A percentile compares a stretch with the other conserved stretches of the same genome.
Evolutionary conservation across 2,113 vertebrate species (phyloP).

Genomic region (Marcusenius ussheri): DNA sequence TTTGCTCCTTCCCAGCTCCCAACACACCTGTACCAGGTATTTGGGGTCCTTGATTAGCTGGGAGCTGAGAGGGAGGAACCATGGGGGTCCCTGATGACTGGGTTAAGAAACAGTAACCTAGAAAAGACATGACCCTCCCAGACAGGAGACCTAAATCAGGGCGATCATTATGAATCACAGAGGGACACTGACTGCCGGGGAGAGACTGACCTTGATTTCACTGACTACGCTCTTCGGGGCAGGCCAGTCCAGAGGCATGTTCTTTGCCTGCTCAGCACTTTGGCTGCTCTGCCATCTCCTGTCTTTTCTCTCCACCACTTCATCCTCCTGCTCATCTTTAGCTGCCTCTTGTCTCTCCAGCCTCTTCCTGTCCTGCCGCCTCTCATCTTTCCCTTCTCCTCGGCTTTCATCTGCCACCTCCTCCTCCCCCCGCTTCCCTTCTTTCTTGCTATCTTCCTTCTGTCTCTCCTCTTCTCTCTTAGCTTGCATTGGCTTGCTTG

Average conservation of each 20-base stretch:
- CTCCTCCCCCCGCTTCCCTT: slow-evolving; percentile 49
- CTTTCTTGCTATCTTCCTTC: slow-evolving; percentile 31
- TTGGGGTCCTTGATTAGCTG: not conserved
- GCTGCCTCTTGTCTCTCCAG: slow-evolving; percentile 8
- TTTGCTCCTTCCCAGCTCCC: not conserved
- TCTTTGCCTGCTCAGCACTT: slow-evolving; percentile 57
- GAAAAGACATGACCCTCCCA: not conserved
- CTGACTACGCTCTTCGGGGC: slow-evolving; percentile 47
- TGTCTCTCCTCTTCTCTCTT: slow-evolving; percentile 65
- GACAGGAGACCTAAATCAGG: not conserved
- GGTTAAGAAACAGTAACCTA: not conserved
- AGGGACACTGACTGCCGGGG: not conserved
- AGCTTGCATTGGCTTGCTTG: slow-evolving; percentile 61
- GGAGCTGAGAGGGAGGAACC: not conserved
- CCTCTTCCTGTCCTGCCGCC: slow-evolving; percentile 43
- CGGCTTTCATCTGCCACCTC: slow-evolving; percentile 42
- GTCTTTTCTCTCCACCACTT: not conserved
- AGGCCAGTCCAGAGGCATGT: slow-evolving; percentile 55
- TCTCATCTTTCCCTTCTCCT: slow-evolving; percentile 42
- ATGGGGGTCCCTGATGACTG: not conserved
- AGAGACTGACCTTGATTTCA: slow-evolving; percentile 58
- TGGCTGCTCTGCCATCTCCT: slow-evolving; percentile 6
- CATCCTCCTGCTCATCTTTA: slow-evolving; percentile 43
- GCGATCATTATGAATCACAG: not conserved
- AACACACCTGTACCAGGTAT: not conserved